Evolutionary conservation across 92 coral and sea anemone species (phyloP), one percentile per base, ranked within the genome.

Genomic region (Zoanthus solanderi): DNA sequence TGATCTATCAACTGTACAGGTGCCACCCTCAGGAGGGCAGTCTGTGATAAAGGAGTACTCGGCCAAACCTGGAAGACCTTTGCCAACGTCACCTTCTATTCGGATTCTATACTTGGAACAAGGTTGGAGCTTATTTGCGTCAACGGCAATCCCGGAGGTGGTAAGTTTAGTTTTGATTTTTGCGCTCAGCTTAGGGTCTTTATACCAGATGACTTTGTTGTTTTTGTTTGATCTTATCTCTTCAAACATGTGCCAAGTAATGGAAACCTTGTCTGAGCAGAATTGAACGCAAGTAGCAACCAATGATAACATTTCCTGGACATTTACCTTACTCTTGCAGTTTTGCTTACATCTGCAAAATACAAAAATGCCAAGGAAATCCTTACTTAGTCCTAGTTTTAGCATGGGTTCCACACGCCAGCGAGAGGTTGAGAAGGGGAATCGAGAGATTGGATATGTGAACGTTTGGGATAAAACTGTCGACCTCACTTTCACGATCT

Each of bases 21-120:
- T 90, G 9, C 98, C 98, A 5, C 94, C 96, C 5, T 69, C 56
- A 11, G 98, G 98, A 31, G 98, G 92, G 75, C 90, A 89, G 86
- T 95, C 92, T 68, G 94, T 95, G 78, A 52, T 82, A 58, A 15
- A 86, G 13, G 93, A 75, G 61, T 81, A 81, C 61, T 81, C 85
- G 63, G 76, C 75, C 17, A 81, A 46, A n/a, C 85, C 85, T 7
- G 85, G 85, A 28, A 81, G 85, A 6, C 28, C 75, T 47, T 46
- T n/a, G 18, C 85, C 85, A 10, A 81, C 57, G 60, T 81, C 85
- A 32, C 85, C 85, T 67, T 81, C 85, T 12, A 81, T 81, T 81
- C 85, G 37, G 47, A 81, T 81, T 81, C 76, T 81, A 32, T 81
- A 81, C 7, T 66, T 81, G 23, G 85, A 81, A 17, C 85, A 81